phyloP scores from a whole-genome alignment of 2,113 vertebrate genomes.

The Pampusana beccarii region DNA sequence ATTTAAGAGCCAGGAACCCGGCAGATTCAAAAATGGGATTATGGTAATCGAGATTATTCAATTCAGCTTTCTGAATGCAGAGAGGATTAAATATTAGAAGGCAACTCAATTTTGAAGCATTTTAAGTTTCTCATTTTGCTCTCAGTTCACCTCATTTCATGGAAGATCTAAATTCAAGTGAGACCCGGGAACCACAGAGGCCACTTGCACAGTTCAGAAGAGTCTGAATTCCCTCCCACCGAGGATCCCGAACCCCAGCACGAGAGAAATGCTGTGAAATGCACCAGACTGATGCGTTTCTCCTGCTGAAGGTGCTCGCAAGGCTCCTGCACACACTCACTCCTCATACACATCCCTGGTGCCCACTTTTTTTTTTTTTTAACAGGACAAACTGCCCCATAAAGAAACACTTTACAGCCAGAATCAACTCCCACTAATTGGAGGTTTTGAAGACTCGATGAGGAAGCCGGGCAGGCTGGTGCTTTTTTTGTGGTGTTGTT shows the following conservation, averaged over 20 bases:
- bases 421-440: neutral
- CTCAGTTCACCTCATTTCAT: fast-evolving
- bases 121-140: neutral
- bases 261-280: fast-evolving
- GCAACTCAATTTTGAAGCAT: neutral
- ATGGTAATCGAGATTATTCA: neutral
- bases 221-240: neutral
- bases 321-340: fast-evolving
- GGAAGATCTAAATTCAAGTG: fast-evolving
- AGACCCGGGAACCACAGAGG: fast-evolving
- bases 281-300: fast-evolving
- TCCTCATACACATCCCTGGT: neutral
- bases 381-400: neutral
- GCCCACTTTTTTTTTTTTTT: neutral
- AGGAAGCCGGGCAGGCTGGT: neutral
- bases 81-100: neutral
- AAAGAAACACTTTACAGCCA: neutral
- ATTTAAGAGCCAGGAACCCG: neutral
- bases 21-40: neutral
- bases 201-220: neutral
- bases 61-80: neutral
- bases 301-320: neutral
- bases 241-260: neutral
- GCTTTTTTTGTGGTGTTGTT: neutral
- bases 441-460: neutral